phyloP scores from a whole-genome alignment of 2,888 invertebrate genomes.

The Polia nebulosa region DNA sequence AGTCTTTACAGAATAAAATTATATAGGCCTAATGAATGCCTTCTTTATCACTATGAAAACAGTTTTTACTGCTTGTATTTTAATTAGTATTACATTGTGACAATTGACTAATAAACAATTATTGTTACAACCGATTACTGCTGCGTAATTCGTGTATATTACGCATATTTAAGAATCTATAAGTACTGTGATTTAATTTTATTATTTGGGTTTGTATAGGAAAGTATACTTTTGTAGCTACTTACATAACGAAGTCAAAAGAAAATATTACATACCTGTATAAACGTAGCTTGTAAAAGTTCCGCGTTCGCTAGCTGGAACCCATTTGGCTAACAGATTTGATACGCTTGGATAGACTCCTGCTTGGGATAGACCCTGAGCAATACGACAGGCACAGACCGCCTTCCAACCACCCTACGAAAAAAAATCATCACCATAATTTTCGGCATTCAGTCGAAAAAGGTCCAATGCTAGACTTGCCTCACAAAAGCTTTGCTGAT shows the following conservation, averaged over 20 bases:
- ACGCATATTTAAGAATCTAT: background rate
- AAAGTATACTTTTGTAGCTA: background rate
- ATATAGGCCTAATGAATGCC: too few species aligned
- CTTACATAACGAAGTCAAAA: background rate
- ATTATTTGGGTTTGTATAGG: background rate
- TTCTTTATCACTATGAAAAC: too few species aligned
- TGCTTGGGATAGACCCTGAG: constrained; percentile 94
- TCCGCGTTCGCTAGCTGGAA: constrained; percentile 91
- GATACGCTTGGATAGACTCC: constrained; percentile 93
- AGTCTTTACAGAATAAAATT: too few species aligned
- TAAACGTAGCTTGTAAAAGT: constrained; percentile 89
- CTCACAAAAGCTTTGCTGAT: background rate
- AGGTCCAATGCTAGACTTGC: too few species aligned
- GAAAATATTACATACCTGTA: constrained; percentile 74
- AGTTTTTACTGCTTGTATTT: too few species aligned
- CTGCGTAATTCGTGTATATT: background rate
- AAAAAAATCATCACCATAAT: background rate
- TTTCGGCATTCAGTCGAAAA: background rate
- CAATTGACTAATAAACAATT: background rate
- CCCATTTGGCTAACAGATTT: constrained; percentile 94
- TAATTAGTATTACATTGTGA: background rate
- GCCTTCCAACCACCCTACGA: constrained; percentile 90
- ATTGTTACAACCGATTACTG: background rate
- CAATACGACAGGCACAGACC: constrained; percentile 92
- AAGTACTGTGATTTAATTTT: too few species aligned